Base-by-base conservation (phyloP, 1,140 invertebrate species). In the Portunus trituberculatus region DNA sequence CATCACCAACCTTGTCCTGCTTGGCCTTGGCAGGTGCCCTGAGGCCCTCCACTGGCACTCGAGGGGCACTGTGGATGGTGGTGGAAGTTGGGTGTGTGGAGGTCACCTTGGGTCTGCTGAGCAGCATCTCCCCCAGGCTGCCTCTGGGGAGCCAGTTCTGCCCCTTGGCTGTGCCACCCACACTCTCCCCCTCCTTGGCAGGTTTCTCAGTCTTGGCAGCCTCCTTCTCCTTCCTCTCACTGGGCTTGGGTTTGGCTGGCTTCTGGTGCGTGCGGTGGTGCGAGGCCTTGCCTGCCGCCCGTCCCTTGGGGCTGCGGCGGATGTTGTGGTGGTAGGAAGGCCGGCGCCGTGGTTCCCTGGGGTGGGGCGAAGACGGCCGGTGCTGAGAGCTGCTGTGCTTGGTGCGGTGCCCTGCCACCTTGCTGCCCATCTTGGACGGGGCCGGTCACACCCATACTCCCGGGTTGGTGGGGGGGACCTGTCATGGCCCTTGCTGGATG, bases 71-170 rank as follows among this genome's bases (percentile, higher is more conserved):
- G 10, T 76, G 67, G 67, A 25, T 10, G 14, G 52, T 59, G 25
- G 20, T n/a, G 20, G 67, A 25, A n/a, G 67, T 25, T 2, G 8
- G 20, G 67, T 76, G 67, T 8, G 67, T 2, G 20, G 67, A n/a
- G 20, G 67, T 1, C 20, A 20, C 67, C 25, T 76, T 76, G 25
- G 67, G 67, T 20, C 67, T 84, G 8, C 39, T 84, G 16, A 93
- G 52, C 39, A 93, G 46, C 91, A 93, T 93, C 39, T 93, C 91
- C 46, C 91, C 91, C 10, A 93, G 32, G n/a, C 91, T 93, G 25
- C 91, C 91, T 28, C 67, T 32, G 0, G 91, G 91, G 83, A 83
- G 91, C 82, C 83, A 28, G 28, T 93, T 93, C 67, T 92, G 91
- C 10, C 91, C 91, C 82, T 93, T 93, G 25, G 7, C 52, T 59